Evolutionary conservation across 2,113 vertebrate species (phyloP).

Genomic region (Sisor rabdophorus): DNA sequence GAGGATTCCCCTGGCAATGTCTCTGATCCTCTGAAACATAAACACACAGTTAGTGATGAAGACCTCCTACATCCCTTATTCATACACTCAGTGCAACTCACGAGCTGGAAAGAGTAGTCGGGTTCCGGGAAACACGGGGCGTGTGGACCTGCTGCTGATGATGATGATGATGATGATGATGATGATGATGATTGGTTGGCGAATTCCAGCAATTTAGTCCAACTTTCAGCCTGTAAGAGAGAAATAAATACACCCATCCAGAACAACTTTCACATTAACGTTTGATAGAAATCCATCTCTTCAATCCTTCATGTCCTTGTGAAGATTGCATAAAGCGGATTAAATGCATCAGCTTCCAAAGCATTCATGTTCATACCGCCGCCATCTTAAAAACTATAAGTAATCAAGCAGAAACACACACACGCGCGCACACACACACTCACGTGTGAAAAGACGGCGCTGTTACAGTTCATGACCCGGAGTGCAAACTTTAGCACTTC

Average conservation of each 20-base stretch:
- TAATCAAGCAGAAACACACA: not conserved
- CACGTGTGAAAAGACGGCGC: slow-evolving; percentile 56
- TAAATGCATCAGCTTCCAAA: no score
- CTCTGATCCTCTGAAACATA: slow-evolving; percentile 28
- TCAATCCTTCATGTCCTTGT: no score
- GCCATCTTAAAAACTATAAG: not conserved
- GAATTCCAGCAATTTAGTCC: slow-evolving; percentile 20
- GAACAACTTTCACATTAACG: not conserved
- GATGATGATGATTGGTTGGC: not conserved
- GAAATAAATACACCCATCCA: not conserved
- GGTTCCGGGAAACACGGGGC: slow-evolving; percentile 17
- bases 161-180: not conserved
- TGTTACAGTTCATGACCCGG: slow-evolving; percentile 53
- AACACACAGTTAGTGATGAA: not conserved
- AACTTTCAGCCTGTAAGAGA: slow-evolving; percentile 27
- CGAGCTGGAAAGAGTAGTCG: slow-evolving; percentile 12
- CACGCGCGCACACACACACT: slow-evolving; percentile 44
- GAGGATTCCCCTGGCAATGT: slow-evolving; percentile 11
- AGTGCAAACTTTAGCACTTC: slow-evolving; percentile 65
- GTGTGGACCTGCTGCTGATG: not conserved
- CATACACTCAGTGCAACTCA: not conserved
- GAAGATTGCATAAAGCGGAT: no score
- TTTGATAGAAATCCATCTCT: not conserved
- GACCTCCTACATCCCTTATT: not conserved
- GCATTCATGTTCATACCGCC: no score